These are phyloP conservation scores for Melanostigma gelatinosum DNA, from an alignment of 2,113 vertebrate genomes.

Conservation along the genomic window DNA sequence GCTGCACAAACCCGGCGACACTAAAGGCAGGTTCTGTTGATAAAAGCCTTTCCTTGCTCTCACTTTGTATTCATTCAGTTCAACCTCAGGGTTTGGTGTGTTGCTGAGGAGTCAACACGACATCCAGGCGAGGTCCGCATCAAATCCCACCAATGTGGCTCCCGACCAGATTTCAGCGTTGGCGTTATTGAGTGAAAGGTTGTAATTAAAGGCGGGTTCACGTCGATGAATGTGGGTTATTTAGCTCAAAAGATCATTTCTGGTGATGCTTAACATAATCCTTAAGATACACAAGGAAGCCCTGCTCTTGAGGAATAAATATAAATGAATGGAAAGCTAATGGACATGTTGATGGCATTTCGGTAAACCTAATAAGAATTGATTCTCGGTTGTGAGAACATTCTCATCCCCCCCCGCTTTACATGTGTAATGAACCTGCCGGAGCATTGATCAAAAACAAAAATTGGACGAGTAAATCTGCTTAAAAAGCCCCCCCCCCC, in stretches of 20 bases:
- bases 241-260: conserved; percentile 78
- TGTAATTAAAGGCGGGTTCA: conserved; percentile 79
- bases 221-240: conserved; percentile 74
- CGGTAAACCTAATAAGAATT: conserved; percentile 78
- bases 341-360: conserved; percentile 78
- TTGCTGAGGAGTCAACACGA: conserved; percentile 58
- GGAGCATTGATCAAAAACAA: conserved; percentile 78
- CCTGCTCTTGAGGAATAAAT: conserved; percentile 56
- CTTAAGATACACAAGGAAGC: conserved; percentile 71
- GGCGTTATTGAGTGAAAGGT: conserved; percentile 68
- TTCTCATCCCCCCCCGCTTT: conserved; percentile 70
- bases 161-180: conserved; percentile 50
- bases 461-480: conserved; percentile 79
- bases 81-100: conserved; percentile 50
- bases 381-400: conserved; percentile 70
- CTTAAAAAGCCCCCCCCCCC: conserved; percentile 72
- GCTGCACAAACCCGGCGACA: conserved; percentile 34
- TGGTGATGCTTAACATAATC: conserved; percentile 79
- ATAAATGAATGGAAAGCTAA: conserved; percentile 74
- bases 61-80: conserved; percentile 61
- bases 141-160: conserved; percentile 60
- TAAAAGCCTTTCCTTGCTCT: conserved; percentile 21
- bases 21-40: conserved; percentile 30
- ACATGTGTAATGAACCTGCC: conserved; percentile 79
- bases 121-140: conserved; percentile 59